Base-by-base conservation (phyloP, 1,140 invertebrate genomes). In the Drosophila nebulosa region DNA sequence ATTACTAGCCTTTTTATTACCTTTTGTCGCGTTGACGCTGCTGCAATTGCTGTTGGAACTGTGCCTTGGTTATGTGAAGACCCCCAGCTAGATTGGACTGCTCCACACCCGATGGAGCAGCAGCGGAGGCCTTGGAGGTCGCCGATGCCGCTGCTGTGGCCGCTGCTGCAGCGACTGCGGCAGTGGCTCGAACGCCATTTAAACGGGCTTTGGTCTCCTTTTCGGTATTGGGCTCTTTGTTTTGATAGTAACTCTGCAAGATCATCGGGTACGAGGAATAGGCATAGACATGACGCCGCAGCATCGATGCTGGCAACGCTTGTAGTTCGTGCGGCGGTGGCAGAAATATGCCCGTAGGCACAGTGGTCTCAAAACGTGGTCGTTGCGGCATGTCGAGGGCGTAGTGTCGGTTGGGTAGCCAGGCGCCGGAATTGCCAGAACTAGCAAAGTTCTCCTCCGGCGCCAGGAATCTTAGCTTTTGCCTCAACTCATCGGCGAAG, bases 241-340 rank as follows among this genome's bases (percentile, higher is more conserved):
- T 27, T 51, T 69, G 14, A 55, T 77, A 89, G 59, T 74, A 84
- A 59, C 52, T 74, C 55, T 90, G 81, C 53, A 90, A 70, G 27
- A 91, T 84, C 59, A 86, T 75, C 32, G 90, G 90, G 50, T 90
- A 90, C 22, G 90, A 91, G 67, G 86, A 86, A 68, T 91, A 91
- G 39, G 90, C 86, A 57, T 91, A 91, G 61, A 91, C 71, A 71
- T 89, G 90, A 10, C 84, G 60, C 10, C 79, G 53, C 42, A 90
- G 55, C 79, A 90, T 80, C 6, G 83, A 77, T 9, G 86, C 73
- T 12, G 84, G 92, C 1, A 95, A 92, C 14, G 92, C 90, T 0
- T 95, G 95, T 35, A 96, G 92, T 78, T 96, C 95, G 18, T 95
- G 94, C 0, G 96, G 95, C 1, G 96, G 96, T 79, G 95, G 94